Base-by-base conservation (phyloP, 2,888 invertebrate genomes). In the Fragum fragum region DNA sequence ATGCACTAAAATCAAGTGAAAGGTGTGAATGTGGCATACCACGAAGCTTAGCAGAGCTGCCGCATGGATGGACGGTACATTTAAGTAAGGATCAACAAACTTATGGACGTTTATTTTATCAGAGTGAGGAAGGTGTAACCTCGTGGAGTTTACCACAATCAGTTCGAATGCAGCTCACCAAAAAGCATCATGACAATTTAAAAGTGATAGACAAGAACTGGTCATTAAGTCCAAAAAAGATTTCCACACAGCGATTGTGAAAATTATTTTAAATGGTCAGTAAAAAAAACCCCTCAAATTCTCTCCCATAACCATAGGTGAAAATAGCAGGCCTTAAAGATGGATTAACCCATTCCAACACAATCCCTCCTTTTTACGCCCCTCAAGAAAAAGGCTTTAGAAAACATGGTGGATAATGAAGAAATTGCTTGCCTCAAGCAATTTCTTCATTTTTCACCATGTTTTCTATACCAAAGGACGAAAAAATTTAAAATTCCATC, bases 21-120 rank as follows among this genome's bases (percentile, higher is more conserved):
- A 63, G 79, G 0, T 91, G 91, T 87, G 91, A 91, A 47, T 91
- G 91, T 85, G 91, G 91, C 1, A 88, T 91, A 72, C 83, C 89
- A 0, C 72, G 90, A 42, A 71, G 83, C 26, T 83, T 90, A 57
- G 87, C 89, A 3, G 89, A 90, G 53, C 73, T 91, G 42, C 89
- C 88, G 1, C 29, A 81, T 23, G 90, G 90, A 9, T 91, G 91
- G 91, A 89, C 90, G 3, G 87, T 91, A 23, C 91, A 91, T 73
- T 79, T 89, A 28, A 90, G 90, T 74, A 88, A 89, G 68, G 90
- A 90, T 39, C 52, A 74, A 5, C 59, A 59, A 28, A 89, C 90
- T 0, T 72, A 69, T 21, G 88, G 89, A 7, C 75, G 85, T 57
- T 81, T 91, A 29, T 91, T 91, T 66, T 91, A 79, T 69, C 91